Evolutionary conservation across 2,797 vertebrate species (phyloP).

Genomic region (Pantherophis alleghaniensis): DNA sequence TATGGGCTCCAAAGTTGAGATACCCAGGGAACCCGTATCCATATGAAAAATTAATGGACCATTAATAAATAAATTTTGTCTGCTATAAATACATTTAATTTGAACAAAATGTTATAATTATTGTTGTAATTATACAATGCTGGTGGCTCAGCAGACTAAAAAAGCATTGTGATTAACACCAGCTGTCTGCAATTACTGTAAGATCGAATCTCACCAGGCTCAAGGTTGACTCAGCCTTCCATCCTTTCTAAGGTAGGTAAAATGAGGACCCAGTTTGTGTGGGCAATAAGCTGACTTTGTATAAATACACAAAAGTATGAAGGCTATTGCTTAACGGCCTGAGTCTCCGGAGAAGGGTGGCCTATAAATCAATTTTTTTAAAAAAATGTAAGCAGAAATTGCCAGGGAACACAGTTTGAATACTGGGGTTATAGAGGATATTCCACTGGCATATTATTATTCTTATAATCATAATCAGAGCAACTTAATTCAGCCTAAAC

Average conservation of each 20-base stretch:
- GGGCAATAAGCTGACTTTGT: no score
- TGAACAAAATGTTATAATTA: not conserved
- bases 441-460: not conserved
- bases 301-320: no score
- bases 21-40: not conserved
- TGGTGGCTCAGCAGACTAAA: no score
- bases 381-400: not conserved
- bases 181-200: no score
- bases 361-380: no score
- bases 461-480: not conserved
- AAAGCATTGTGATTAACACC: no score
- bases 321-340: no score
- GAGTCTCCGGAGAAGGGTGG: no score
- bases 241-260: no score
- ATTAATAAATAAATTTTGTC: not conserved
- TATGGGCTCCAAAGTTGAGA: not conserved
- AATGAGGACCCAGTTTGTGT: no score
- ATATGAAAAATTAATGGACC: not conserved
- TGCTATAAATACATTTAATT: not conserved
- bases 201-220: no score
- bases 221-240: no score
- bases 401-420: not conserved
- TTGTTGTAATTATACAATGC: not conserved
- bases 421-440: not conserved
- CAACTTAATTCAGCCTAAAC: not conserved